Evolutionary conservation across 2,113 vertebrate genomes (phyloP).

Genomic region (Heliornis fulica): DNA sequence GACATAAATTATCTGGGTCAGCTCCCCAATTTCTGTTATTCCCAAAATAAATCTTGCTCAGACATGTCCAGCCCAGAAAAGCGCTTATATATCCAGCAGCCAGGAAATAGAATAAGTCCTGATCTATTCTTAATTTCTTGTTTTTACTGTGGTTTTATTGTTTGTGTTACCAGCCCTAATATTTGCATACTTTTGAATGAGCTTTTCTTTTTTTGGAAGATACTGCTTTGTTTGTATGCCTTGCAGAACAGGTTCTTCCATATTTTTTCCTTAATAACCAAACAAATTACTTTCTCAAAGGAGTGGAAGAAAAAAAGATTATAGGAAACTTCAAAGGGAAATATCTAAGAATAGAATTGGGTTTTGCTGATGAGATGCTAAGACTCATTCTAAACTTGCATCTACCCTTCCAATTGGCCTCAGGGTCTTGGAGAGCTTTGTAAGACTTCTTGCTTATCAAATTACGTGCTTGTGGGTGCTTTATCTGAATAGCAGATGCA

Average conservation of each 20-base stretch:
- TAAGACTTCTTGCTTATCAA: slow-evolving; percentile 23
- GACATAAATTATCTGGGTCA: background rate
- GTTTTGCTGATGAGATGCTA: slow-evolving; percentile 37
- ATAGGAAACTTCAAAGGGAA: slow-evolving; percentile 45
- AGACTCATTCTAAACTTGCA: background rate
- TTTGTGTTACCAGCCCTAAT: slow-evolving; percentile 53
- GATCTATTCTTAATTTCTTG: slow-evolving; percentile 57
- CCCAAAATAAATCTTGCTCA: background rate
- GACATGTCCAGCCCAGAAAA: background rate
- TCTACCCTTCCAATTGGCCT: slow-evolving; percentile 34
- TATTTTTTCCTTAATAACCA: background rate
- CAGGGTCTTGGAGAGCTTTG: slow-evolving; percentile 34
- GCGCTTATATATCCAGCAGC: background rate
- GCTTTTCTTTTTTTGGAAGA: slow-evolving; percentile 57
- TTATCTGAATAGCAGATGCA: slow-evolving; percentile 10
- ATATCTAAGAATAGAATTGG: slow-evolving; percentile 54
- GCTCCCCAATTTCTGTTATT: background rate
- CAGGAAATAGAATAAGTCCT: slow-evolving; percentile 31
- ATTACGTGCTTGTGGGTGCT: background rate
- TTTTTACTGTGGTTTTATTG: slow-evolving; percentile 65
- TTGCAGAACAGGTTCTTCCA: slow-evolving; percentile 60
- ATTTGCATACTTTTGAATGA: slow-evolving; percentile 60
- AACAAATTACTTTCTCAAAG: slow-evolving; percentile 47
- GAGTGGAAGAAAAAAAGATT: background rate
- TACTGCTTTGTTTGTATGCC: slow-evolving; percentile 23